Conservation (phyloP, 1,140 invertebrate species). For the Tetramorium alpestre region DNA sequence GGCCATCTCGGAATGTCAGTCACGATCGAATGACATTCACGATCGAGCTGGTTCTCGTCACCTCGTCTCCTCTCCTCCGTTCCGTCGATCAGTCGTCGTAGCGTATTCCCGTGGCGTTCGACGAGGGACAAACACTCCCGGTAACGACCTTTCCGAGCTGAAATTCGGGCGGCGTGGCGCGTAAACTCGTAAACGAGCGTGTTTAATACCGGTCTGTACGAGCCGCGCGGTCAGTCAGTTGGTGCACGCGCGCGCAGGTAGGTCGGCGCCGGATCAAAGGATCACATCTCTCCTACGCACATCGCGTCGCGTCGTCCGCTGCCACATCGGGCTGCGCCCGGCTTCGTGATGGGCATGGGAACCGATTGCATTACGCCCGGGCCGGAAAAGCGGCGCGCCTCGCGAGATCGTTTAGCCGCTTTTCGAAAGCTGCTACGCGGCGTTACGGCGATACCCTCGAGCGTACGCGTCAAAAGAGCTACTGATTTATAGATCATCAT, state of each 20-base stretch:
- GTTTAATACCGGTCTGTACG: conserved; percentile 66
- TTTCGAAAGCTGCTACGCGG: conserved; percentile 26
- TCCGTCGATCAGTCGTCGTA: conserved; percentile 51
- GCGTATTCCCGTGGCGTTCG: conserved; percentile 59
- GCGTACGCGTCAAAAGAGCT: conserved; percentile 13
- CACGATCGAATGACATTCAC: conserved; percentile 66
- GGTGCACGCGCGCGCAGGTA: conserved; percentile 58
- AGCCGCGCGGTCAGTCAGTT: conserved; percentile 23
- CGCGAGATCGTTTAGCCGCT: conserved; percentile 44
- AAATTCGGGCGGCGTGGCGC: conserved; percentile 68
- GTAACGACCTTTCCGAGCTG: conserved; percentile 65
- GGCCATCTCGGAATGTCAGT: conserved; percentile 64
- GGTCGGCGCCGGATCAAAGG: conserved; percentile 72
- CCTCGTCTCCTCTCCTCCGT: conserved; percentile 50
- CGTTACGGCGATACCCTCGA: conserved; percentile 6
- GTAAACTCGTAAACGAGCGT: conserved; percentile 65
- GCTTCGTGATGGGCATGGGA: conserved; percentile 73
- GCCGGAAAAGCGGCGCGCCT: conserved; percentile 48
- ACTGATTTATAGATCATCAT: conserved; percentile 21
- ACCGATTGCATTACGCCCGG: conserved; percentile 72
- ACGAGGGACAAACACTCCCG: conserved; percentile 45
- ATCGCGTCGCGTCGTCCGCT: conserved; percentile 68
- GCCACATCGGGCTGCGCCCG: conserved; percentile 29
- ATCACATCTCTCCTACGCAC: conserved; percentile 74
- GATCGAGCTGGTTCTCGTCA: conserved; percentile 72